Base-by-base conservation (phyloP, 2,113 vertebrate genomes). In the western clawed frog (Xenopus tropicalis) region DNA sequence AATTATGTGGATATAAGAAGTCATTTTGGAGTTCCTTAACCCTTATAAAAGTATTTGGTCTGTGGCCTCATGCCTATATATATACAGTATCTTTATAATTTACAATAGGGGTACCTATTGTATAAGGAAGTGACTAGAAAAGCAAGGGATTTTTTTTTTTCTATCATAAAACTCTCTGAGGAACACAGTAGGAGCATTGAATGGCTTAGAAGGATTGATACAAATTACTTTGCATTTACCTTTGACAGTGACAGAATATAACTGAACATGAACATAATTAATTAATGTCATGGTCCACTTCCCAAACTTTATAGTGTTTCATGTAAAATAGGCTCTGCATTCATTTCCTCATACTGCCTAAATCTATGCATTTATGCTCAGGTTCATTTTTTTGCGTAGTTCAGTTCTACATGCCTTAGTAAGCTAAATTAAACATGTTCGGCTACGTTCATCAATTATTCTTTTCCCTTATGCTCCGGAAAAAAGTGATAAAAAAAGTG, bases 361-460 rank as follows among this genome's bases (percentile, higher is more conserved):
- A 23, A 24, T 24, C 57, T 17, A 23, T 59, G 22, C 16, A 23
- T 59, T 22, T 23, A 23, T 59, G 57, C 22, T 22, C 57, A 59
- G 11, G 16, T 19, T 17, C 1, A 56, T 9, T 56, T 17, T 57
- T 57, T 37, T 37, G 29, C 29, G 2, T 5, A 17, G 54, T 57
- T 57, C 9, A 57, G 14, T 57, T n/a, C 19, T 21, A 57, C 19
- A 57, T 19, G 54, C 20, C 54, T 57, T 57, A 17, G 54, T 57
- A 57, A 57, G 14, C 54, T 57, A 17, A 57, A 57, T 57, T 19
- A 59, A 58, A 56, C 44, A 52, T 71, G 42, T 71, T 71, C 46
- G 29, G 69, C 44, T 44, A 51, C 14, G 20, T 14, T 71, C 44
- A 71, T 71, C 58, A 62, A 52, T 62, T 71, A 52, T 51, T 71